A percentile compares a stretch with the other conserved stretches of the same genome.
phyloP scores from a whole-genome alignment of 2,113 vertebrate species.

The Phodopus roborovskii region DNA sequence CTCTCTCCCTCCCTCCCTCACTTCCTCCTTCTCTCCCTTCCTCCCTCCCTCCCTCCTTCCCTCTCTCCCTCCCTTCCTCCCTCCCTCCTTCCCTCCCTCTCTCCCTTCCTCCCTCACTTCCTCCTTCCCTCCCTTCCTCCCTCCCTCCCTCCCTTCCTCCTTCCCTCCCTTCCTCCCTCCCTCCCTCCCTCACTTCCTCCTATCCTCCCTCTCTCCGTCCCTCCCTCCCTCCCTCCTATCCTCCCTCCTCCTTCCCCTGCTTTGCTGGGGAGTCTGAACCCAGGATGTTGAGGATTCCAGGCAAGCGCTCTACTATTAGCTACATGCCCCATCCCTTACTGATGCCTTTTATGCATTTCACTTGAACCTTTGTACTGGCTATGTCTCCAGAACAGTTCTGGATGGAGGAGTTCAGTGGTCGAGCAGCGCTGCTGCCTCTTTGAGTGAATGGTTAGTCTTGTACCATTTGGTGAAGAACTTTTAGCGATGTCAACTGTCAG shows the following conservation, averaged over 20 bases:
- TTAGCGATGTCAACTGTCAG: background rate
- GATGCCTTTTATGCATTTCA: background rate
- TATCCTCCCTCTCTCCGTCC: fast-evolving
- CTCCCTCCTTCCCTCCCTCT: background rate
- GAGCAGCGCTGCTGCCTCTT: background rate
- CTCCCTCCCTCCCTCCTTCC: no score
- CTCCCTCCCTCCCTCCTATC: background rate
- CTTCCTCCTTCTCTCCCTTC: no score
- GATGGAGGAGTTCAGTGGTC: background rate
- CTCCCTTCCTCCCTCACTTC: background rate
- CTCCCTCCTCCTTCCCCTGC: background rate
- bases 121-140: fast-evolving
- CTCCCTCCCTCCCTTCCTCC: no score
- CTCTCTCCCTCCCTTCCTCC: background rate
- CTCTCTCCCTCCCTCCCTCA: background rate
- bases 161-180: no score
- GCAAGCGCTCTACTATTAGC: background rate
- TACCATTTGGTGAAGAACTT: background rate
- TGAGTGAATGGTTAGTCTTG: background rate
- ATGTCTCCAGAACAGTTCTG: background rate
- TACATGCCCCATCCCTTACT: background rate
- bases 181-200: background rate
- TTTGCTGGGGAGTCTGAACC: background rate
- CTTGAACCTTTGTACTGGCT: background rate
- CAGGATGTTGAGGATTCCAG: background rate